Conservation (phyloP, 2,888 invertebrate species). For the Scaptomyza parva region DNA sequence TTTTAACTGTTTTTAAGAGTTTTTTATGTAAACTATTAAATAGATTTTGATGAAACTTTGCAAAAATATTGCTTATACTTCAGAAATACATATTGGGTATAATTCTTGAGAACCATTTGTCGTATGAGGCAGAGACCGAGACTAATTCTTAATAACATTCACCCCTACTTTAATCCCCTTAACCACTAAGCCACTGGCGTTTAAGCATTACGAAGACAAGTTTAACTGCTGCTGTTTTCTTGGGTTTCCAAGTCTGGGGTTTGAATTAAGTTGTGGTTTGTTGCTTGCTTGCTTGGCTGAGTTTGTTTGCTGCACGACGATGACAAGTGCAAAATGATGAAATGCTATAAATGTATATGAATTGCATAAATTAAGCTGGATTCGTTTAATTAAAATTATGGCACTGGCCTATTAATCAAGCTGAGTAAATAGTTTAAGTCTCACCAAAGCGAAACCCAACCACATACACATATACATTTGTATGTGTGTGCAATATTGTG, state of each 20-base stretch:
- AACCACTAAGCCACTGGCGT: slow-evolving; percentile 21
- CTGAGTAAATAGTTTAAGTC: slow-evolving; percentile 27
- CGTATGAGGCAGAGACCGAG: no score
- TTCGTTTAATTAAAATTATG: slow-evolving; percentile 80
- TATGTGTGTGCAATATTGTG: background rate
- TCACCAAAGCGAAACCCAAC: background rate
- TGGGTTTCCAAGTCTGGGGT: background rate
- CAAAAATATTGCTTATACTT: no score
- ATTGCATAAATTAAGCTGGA: slow-evolving; percentile 80
- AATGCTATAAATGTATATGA: slow-evolving; percentile 63
- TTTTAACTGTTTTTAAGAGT: no score
- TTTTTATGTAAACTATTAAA: no score
- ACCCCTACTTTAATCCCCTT: no score
- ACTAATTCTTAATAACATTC: no score
- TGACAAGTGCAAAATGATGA: slow-evolving; percentile 81
- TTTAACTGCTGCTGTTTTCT: slow-evolving; percentile 23
- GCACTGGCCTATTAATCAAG: slow-evolving; percentile 74
- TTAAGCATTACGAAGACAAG: slow-evolving; percentile 35
- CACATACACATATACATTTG: background rate
- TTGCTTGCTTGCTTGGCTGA: slow-evolving; percentile 13
- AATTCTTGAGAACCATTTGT: no score
- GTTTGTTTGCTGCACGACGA: slow-evolving; percentile 69
- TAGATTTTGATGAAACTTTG: no score
- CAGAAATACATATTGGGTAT: no score
- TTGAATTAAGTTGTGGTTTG: slow-evolving; percentile 7